Evolutionary conservation across 2,888 invertebrate genomes (phyloP).

Genomic region (Drosophila meridionalis): DNA sequence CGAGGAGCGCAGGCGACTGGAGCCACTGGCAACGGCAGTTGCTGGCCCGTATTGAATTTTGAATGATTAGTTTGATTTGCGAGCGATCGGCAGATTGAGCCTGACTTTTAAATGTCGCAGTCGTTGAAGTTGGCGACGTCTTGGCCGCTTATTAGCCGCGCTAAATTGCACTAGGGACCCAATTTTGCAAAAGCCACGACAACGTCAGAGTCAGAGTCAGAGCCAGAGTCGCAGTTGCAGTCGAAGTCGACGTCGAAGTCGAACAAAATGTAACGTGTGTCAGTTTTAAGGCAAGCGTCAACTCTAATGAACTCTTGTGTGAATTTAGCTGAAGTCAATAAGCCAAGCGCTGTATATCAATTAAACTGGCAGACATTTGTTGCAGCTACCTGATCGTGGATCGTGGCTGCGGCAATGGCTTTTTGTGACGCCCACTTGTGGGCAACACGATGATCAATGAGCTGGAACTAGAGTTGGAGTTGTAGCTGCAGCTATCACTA

Average conservation of each 20-base stretch:
- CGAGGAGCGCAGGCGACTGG: constrained; percentile 14
- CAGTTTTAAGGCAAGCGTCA: constrained; percentile 82
- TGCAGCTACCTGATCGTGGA: constrained; percentile 40
- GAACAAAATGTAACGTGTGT: constrained; percentile 79
- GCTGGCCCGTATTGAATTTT: constrained; percentile 76
- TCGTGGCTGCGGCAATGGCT: constrained; percentile 28
- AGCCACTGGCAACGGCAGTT: constrained; percentile 41
- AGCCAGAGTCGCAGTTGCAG: constrained; percentile 25
- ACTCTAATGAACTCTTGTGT: constrained; percentile 82
- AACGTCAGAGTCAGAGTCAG: constrained; percentile 47
- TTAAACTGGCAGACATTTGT: constrained; percentile 72
- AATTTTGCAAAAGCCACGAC: constrained; percentile 76
- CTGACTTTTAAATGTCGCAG: constrained; percentile 79
- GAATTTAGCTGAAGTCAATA: constrained; percentile 80
- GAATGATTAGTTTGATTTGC: constrained; percentile 82
- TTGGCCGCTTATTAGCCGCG: constrained; percentile 80
- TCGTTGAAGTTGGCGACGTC: constrained; percentile 69
- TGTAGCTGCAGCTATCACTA: constrained; percentile 5
- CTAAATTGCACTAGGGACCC: constrained; percentile 82
- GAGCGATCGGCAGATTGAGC: constrained; percentile 79
- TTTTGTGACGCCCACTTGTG: constrained; percentile 71
- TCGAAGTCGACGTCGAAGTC: constrained; percentile 32
- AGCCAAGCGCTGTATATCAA: constrained; percentile 78
- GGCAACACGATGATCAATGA: constrained; percentile 71
- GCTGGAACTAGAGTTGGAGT: constrained; percentile 13